Evolutionary conservation across 2,113 vertebrate species (phyloP).

Genomic region (Poicephalus gulielmi): DNA sequence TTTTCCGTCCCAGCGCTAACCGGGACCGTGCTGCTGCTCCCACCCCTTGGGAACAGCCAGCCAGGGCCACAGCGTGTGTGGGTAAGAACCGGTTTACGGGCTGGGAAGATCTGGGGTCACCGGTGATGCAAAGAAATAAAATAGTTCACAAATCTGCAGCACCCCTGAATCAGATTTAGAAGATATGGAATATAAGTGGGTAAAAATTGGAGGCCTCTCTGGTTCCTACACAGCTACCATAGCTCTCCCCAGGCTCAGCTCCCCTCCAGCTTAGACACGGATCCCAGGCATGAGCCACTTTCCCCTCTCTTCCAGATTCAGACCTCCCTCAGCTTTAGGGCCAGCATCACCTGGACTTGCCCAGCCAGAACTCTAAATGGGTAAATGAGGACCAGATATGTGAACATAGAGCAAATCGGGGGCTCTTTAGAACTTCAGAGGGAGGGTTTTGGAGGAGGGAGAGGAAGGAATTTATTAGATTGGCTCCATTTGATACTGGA

Average conservation of each 20-base stretch:
- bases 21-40: not conserved
- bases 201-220: not conserved
- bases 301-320: not conserved
- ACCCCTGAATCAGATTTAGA: not conserved
- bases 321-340: not conserved
- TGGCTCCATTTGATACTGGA: not conserved
- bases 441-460: fast-evolving
- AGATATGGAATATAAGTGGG: not conserved
- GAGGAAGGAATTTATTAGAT: not conserved
- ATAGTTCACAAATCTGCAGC: not conserved
- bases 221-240: not conserved
- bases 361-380: not conserved
- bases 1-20: not conserved
- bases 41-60: not conserved
- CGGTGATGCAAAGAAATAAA: not conserved
- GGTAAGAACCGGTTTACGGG: not conserved
- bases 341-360: not conserved
- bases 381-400: not conserved
- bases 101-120: not conserved
- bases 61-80: not conserved
- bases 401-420: not conserved
- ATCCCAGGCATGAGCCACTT: not conserved
- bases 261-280: fast-evolving
- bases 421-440: not conserved
- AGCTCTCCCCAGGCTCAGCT: not conserved